Evolutionary conservation across 1,140 invertebrate species (phyloP).

Genomic region (Drosophila nebulosa): DNA sequence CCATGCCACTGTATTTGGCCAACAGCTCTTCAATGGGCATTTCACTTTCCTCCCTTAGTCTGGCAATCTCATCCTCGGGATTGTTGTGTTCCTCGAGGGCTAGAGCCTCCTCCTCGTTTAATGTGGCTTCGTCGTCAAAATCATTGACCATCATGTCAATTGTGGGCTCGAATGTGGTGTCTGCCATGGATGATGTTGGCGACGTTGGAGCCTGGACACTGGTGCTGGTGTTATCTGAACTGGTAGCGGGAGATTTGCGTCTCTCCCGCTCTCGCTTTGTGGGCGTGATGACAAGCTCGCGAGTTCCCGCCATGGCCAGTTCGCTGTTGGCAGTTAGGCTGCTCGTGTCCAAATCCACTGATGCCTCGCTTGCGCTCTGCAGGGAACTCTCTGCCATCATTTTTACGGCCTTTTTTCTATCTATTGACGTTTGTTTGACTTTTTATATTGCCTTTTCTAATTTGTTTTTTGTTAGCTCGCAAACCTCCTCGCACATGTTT

Average conservation of each 20-base stretch:
- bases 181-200: constrained; percentile 52
- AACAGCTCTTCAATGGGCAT: constrained; percentile 97
- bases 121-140: constrained; percentile 96
- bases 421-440: neutral
- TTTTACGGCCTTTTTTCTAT: constrained; percentile 10
- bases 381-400: constrained; percentile 44
- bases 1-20: constrained; percentile 82
- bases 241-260: constrained; percentile 59
- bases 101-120: constrained; percentile 97
- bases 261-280: constrained; percentile 59
- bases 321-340: constrained; percentile 35
- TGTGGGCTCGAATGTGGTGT: constrained; percentile 84
- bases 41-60: constrained; percentile 92
- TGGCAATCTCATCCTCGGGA: constrained; percentile 92
- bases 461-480: neutral
- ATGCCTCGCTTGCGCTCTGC: constrained; percentile 42
- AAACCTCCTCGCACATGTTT: too few relatives aligned
- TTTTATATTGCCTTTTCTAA: neutral
- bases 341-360: constrained; percentile 37
- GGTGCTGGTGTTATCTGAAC: constrained; percentile 30
- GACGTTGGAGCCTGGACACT: constrained; percentile 50
- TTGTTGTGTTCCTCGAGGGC: constrained; percentile 91
- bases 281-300: constrained; percentile 39
- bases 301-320: constrained; percentile 34
- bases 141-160: constrained; percentile 97